phyloP scores from a whole-genome alignment of 37 sponge, comb jelly and placozoan species.

The Diacarnus erythraeanus region DNA sequence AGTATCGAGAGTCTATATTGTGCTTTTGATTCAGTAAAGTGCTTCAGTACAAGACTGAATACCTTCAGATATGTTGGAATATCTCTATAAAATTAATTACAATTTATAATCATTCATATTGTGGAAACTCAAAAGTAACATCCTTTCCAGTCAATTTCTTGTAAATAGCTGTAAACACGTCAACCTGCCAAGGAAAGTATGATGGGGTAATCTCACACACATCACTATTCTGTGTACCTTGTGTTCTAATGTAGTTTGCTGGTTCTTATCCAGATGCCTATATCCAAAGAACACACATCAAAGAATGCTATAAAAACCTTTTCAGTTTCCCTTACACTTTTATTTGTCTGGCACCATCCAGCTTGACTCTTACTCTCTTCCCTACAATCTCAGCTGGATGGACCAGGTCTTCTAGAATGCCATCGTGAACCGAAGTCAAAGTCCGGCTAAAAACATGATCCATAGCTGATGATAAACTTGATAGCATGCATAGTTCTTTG shows the following conservation, averaged over 20 bases:
- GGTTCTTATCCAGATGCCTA: conserved; percentile 88
- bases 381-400: conserved; percentile 96
- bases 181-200: conserved; percentile 53
- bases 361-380: conserved; percentile 84
- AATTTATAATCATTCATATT: conserved; percentile 55
- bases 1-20: too few relatives aligned
- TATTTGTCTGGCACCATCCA: conserved; percentile 89
- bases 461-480: neutral
- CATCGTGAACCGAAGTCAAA: conserved; percentile 94
- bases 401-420: conserved; percentile 94
- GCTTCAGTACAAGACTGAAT: too few relatives aligned
- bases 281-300: neutral
- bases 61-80: too few relatives aligned
- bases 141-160: conserved; percentile 98
- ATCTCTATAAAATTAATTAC: too few relatives aligned
- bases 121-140: conserved; percentile 94
- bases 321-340: conserved; percentile 68
- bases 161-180: conserved; percentile 89
- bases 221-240: conserved; percentile 58
- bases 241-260: conserved; percentile 88
- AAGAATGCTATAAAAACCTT: neutral
- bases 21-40: too few relatives aligned
- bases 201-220: neutral
- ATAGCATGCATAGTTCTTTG: neutral
- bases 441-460: conserved; percentile 90